phyloP scores from a whole-genome alignment of 1,140 invertebrate genomes.

The Caerostris extrusa region DNA sequence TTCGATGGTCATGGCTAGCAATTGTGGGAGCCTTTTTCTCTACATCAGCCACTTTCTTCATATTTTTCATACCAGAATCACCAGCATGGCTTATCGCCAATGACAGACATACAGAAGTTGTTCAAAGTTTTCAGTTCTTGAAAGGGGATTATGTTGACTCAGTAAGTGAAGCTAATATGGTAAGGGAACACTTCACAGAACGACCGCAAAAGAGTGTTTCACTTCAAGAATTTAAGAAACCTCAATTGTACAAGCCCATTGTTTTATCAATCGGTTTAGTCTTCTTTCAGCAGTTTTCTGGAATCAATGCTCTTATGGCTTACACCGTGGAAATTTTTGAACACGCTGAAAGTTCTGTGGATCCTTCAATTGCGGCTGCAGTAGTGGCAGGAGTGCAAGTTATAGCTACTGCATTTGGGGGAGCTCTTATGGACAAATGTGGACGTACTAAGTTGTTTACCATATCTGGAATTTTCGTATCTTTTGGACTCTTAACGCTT shows the following conservation, averaged over 20 bases:
- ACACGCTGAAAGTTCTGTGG: conserved; percentile 85
- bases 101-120: conserved; percentile 89
- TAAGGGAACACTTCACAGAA: background rate
- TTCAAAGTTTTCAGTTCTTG: conserved; percentile 17
- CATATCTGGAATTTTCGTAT: conserved; percentile 84
- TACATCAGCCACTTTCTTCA: conserved; percentile 84
- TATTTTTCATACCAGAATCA: conserved; percentile 88
- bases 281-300: conserved; percentile 96
- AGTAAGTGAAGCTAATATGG: background rate
- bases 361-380: conserved; percentile 86
- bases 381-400: conserved; percentile 95
- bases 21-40: conserved; percentile 86
- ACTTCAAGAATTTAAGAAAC: conserved; percentile 53
- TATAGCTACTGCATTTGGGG: conserved; percentile 91
- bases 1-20: conserved; percentile 86
- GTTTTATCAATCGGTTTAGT: conserved; percentile 92
- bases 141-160: conserved; percentile 42
- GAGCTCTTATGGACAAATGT: conserved; percentile 89
- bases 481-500: conserved; percentile 86
- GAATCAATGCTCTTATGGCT: conserved; percentile 96
- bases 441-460: conserved; percentile 93
- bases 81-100: conserved; percentile 89
- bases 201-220: background rate
- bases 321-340: conserved; percentile 93
- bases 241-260: conserved; percentile 61